Conservation (phyloP, 2,797 vertebrate species). For the Steatocranus sp. region DNA sequence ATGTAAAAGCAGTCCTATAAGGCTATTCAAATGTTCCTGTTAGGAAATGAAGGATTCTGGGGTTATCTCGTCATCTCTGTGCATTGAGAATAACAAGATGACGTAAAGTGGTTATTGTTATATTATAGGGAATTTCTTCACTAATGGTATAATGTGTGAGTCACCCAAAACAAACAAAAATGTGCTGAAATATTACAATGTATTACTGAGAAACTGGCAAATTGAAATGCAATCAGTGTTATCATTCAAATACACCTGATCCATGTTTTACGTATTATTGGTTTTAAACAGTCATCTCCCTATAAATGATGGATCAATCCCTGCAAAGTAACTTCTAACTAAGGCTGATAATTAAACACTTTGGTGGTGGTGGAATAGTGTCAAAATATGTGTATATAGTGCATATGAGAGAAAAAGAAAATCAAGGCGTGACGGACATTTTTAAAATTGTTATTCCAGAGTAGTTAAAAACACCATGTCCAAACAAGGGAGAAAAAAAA, state of each 20-base stretch:
- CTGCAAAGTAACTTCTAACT: not conserved
- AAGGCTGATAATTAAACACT: not conserved
- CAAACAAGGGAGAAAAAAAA: conserved; percentile 41
- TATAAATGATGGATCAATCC: not conserved
- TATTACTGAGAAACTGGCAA: not conserved
- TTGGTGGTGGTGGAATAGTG: not conserved
- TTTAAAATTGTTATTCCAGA: not conserved
- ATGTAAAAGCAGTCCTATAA: conserved; percentile 9
- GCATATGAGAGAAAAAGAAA: not conserved
- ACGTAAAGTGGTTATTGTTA: not conserved
- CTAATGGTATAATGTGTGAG: not conserved
- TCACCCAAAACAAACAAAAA: not conserved
- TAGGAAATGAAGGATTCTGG: not conserved
- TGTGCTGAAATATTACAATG: not conserved
- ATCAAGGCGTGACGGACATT: not conserved
- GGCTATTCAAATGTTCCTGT: not conserved
- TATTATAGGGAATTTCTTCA: not conserved
- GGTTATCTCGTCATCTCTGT: not conserved
- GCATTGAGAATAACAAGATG: not conserved
- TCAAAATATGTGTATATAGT: not conserved
- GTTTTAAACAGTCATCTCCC: not conserved
- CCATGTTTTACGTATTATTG: not conserved
- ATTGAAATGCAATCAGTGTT: not conserved
- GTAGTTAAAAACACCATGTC: conserved; percentile 18
- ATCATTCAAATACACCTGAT: not conserved